Conservation (phyloP, 2,797 vertebrate genomes). For the Acanthurus leucopareius region DNA sequence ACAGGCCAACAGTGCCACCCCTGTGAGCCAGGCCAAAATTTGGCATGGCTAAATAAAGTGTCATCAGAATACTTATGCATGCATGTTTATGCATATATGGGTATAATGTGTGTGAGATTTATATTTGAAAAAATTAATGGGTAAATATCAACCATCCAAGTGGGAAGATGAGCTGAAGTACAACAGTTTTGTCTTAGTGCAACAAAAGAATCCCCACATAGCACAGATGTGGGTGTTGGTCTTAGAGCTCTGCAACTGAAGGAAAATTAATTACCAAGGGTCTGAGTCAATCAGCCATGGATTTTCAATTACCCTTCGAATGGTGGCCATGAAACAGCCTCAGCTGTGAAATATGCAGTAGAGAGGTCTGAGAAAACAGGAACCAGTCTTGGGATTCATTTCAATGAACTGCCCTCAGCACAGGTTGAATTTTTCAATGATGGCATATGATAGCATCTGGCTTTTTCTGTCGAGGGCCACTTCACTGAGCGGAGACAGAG, state of each 20-base stretch:
- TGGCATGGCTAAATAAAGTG: not conserved
- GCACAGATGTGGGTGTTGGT: conserved; percentile 54
- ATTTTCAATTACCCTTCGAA: conserved; percentile 81
- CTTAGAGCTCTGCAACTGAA: conserved; percentile 60
- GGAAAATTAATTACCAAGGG: conserved; percentile 78
- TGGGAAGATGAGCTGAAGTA: conserved; percentile 9
- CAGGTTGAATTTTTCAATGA: conserved; percentile 58
- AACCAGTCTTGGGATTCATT: conserved; percentile 57
- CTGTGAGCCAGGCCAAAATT: not conserved
- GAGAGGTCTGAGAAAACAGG: conserved; percentile 58
- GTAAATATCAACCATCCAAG: conserved; percentile 7
- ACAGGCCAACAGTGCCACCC: not conserved
- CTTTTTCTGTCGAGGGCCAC: conserved; percentile 41
- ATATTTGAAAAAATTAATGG: conserved; percentile 9
- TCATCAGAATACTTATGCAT: not conserved
- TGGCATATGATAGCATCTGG: conserved; percentile 55
- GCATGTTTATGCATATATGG: not conserved
- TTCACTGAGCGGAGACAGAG: conserved; percentile 18
- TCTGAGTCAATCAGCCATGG: conserved; percentile 81
- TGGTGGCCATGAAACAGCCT: conserved; percentile 62
- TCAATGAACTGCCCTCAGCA: conserved; percentile 61
- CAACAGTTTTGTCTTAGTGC: conserved; percentile 3
- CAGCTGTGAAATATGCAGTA: conserved; percentile 66
- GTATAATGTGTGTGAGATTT: not conserved
- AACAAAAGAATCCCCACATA: conserved; percentile 20